Evolutionary conservation across 1,140 invertebrate genomes (phyloP), one percentile per base, ranked within the genome.

Genomic region (Brachystomella parvula): DNA sequence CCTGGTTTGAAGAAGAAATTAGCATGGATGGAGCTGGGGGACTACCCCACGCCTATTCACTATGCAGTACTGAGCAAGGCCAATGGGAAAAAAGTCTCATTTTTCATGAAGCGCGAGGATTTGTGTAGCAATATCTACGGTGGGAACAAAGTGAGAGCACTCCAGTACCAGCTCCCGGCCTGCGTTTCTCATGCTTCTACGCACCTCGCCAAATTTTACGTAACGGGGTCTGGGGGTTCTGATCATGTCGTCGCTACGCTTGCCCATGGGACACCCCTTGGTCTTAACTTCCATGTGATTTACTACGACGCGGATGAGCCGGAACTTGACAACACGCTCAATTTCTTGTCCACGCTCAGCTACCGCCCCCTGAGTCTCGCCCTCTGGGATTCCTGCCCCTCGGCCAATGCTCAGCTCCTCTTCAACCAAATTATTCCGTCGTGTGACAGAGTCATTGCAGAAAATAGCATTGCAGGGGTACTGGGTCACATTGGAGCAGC

Each of bases 61-160:
- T 26, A 12, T 9, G 49, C 24, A 9, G 24, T 17, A 56, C 6
- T 56, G 15, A 26, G 24, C 9, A 12, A 12, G 24, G 6, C 15
- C 15, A 17, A 12, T 56, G 6, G 24, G 24, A 56, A 56, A 26
- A 6, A 26, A 17, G 49, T 59, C 24, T 15, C 3, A 6, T 59
- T 59, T 32, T 59, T 21, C 24, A 59, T 59, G 57, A 59, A 59
- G 21, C 26, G 57, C 3, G 57, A 59, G 21, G 57, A 59, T 31
- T 59, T 59, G 30, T 12, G 26, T 29, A 29, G 24, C 30, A 6
- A 21, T 12, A 26, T 59, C 30, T 59, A 59, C 21, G 57, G 57
- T 3, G 57, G 57, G 12, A 59, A 59, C 30, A 59, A 59, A 59
- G 57, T 59, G 57, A 6, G 57, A 26, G 30, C 57, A 30, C 57